Evolutionary conservation across 2,888 invertebrate genomes (phyloP).

Genomic region (Caenorhabditis uteleia): DNA sequence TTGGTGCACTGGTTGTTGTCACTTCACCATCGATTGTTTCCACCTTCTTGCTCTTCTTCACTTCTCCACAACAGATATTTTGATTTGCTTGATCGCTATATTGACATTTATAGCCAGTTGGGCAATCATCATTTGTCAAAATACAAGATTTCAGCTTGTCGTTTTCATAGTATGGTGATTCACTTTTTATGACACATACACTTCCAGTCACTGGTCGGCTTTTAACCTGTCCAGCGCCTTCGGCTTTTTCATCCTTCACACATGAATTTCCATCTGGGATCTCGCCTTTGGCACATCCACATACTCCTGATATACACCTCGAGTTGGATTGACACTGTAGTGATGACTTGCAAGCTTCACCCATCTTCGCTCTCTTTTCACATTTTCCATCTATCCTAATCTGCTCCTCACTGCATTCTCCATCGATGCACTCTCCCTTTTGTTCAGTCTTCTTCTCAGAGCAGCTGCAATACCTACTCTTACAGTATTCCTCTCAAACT

Average conservation of each 20-base stretch:
- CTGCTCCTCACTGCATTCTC: constrained; percentile 38
- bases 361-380: constrained; percentile 39
- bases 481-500: too few species aligned
- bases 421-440: constrained; percentile 41
- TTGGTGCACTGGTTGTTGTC: constrained; percentile 1
- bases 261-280: constrained; percentile 22
- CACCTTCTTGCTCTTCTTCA: background rate
- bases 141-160: constrained; percentile 23
- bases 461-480: constrained; percentile 30
- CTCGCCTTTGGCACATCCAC: constrained; percentile 49
- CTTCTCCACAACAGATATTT: constrained; percentile 45
- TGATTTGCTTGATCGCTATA: constrained; percentile 29
- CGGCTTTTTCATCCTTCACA: constrained; percentile 14
- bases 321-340: constrained; percentile 48
- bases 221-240: background rate
- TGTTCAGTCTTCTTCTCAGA: constrained; percentile 24
- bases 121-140: constrained; percentile 41
- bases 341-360: constrained; percentile 44
- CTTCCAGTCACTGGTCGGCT: background rate
- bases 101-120: constrained; percentile 42
- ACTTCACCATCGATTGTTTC: background rate
- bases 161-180: constrained; percentile 31
- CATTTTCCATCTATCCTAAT: constrained; percentile 48
- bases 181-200: constrained; percentile 21
- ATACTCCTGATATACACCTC: constrained; percentile 40